A percentile compares a stretch with the other conserved stretches of the same genome.
These are phyloP conservation scores for Sternarchorhynchus goeldii DNA, from an alignment of 2,797 vertebrate genomes.

Conservation along the genomic window DNA sequence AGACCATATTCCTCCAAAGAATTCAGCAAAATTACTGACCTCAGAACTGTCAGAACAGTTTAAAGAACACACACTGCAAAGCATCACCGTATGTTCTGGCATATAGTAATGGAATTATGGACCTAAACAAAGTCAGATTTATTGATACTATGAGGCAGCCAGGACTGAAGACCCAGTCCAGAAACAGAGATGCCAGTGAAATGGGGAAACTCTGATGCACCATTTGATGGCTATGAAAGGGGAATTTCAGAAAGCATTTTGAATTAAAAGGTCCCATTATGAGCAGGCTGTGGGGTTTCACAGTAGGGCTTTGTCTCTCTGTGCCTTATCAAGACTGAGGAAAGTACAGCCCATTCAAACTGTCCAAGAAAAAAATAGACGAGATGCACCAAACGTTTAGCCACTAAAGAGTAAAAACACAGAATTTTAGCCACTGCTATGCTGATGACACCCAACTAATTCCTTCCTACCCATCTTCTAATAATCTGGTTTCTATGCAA, in stretches of 20 bases:
- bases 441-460: too few relatives aligned
- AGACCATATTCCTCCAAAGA: not conserved
- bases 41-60: too few relatives aligned
- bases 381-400: not conserved
- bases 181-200: conserved; percentile 1
- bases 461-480: too few relatives aligned
- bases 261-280: conserved; percentile 24
- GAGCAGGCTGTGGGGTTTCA: conserved; percentile 21
- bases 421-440: too few relatives aligned
- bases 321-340: conserved; percentile 4
- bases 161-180: conserved; percentile 4
- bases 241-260: conserved; percentile 21
- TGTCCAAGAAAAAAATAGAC: not conserved
- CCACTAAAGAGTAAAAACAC: too few relatives aligned
- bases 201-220: conserved; percentile 9
- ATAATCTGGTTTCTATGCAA: too few relatives aligned
- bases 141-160: conserved; percentile 1
- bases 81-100: not conserved
- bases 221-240: conserved; percentile 13
- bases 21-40: not conserved
- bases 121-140: conserved; percentile 12
- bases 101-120: not conserved
- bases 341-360: conserved; percentile 6
- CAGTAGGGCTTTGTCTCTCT: conserved; percentile 29
- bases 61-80: not conserved